These are phyloP conservation scores for Columba livia DNA, from an alignment of 2,113 vertebrate species.

Conservation along the genomic window DNA sequence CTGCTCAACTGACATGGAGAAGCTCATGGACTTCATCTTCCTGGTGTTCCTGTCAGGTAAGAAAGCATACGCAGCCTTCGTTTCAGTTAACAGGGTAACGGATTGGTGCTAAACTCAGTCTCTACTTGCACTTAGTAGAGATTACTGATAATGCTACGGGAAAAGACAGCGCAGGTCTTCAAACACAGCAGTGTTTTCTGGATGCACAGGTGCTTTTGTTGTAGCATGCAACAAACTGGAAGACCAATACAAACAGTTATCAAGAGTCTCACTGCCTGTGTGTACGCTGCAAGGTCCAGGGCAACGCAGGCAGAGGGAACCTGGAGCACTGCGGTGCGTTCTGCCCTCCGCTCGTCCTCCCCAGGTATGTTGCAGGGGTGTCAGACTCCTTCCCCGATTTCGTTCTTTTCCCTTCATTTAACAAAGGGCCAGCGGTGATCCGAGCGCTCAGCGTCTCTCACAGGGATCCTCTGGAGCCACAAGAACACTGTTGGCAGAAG, in stretches of 20 bases:
- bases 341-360: background rate
- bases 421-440: background rate
- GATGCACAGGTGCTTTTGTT: background rate
- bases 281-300: background rate
- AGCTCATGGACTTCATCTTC: background rate
- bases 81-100: background rate
- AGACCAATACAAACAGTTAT: background rate
- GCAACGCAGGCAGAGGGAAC: background rate
- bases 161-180: background rate
- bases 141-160: background rate
- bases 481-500: background rate
- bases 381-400: background rate
- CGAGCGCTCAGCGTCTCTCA: background rate
- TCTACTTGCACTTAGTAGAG: background rate
- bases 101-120: background rate
- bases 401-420: background rate
- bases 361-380: fast-evolving
- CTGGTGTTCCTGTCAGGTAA: conserved; percentile 55
- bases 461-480: background rate
- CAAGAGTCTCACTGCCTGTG: background rate
- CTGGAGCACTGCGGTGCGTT: background rate
- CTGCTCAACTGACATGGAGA: conserved; percentile 37
- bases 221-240: background rate
- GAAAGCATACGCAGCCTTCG: background rate
- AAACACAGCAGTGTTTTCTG: background rate